Base-by-base conservation (phyloP, 2,888 invertebrate genomes). In the Cacoxenus indagator region DNA sequence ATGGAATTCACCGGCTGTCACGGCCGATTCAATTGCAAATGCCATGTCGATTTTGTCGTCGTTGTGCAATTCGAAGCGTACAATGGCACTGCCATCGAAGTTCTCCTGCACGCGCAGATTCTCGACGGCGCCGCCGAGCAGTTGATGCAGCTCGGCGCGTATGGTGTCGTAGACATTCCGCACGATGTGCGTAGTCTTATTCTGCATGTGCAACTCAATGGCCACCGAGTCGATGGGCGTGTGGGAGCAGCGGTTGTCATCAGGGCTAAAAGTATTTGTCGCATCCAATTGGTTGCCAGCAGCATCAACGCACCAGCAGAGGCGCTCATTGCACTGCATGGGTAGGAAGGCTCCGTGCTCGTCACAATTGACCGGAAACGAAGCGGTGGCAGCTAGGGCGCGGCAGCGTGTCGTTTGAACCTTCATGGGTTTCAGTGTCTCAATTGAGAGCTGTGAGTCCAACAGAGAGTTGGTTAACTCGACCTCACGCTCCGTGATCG, bases 301-400 rank as follows among this genome's bases (percentile, higher is more conserved):
- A 70, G 95, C 95, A 86, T 96, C 95, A 2, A 95, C 95, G 85
- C 96, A 96, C 95, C 95, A 95, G 85, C 95, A 95, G 48, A 65
- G 90, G 1, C 74, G 67, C 1, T 90, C 91, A 24, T 92, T 91
- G 82, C 95, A 95, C 81, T 95, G 95, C 0, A 91, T 92, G 0
- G 95, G 92, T 1, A 91, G 88, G 86, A 95, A 95, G 74, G 92
- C 90, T 0, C 94, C 94, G 71, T 91, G 90, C 1, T 90, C 86
- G 73, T 93, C 91, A 76, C 94, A 94, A n/a, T 91, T 91, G 0
- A 90, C 89, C 0, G 89, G 88, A 8, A 89, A 88, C 0, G 85
- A 81, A 0, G 88, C 87, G 0, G 85, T 82, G 6, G 88, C 86
- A 17, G 89, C 88, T 29, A 87, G 54, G 0, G 90, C 89, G 65